Evolutionary conservation across 2,888 invertebrate species (phyloP), one percentile per base, ranked within the genome.

Genomic region (Omphaloscelis lunosa): DNA sequence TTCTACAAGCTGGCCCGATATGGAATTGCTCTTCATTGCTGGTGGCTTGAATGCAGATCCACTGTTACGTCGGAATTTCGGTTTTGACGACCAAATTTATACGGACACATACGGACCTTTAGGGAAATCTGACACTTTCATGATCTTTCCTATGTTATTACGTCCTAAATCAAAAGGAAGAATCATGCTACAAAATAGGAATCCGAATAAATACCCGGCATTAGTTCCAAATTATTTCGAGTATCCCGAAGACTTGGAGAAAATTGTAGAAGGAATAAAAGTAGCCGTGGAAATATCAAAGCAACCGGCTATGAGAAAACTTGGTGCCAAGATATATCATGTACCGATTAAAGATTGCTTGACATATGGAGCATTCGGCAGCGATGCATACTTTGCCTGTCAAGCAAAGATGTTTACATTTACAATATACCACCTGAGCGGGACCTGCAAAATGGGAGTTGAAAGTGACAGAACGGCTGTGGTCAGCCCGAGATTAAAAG

Each of bases 151-250:
- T 0, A 98, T 98, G 95, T 91, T 98, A 61, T 97, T 98, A 92
- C 96, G 98, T 82, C 98, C 98, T 0, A 97, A 97, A 90, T 98
- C 98, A 20, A 96, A 96, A 83, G 98, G 98, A 0, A 95, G 97
- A 78, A 93, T 98, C 0, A 96, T 95, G 92, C 95, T 99, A 23
- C 97, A 96, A 89, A 98, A 97, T 15, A 97, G 95, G 77, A 97
- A 98, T 92, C 98, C 98, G 0, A 97, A 97, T 85, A 97, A 97
- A 0, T 97, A 98, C 88, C 98, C 99, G 0, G 94, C 97, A 29
- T 97, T 99, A 72, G 97, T 98, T 85, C 98, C 98, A 0, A 98
- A 98, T 91, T 99, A 99, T 93, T 97, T 99, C 90, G 97, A 97
- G 45, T 86, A 95, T 90, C 84, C 95, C 9, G 96, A 97, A 86